Conservation (phyloP, 2,113 vertebrate genomes). For the Alosa alosa region DNA sequence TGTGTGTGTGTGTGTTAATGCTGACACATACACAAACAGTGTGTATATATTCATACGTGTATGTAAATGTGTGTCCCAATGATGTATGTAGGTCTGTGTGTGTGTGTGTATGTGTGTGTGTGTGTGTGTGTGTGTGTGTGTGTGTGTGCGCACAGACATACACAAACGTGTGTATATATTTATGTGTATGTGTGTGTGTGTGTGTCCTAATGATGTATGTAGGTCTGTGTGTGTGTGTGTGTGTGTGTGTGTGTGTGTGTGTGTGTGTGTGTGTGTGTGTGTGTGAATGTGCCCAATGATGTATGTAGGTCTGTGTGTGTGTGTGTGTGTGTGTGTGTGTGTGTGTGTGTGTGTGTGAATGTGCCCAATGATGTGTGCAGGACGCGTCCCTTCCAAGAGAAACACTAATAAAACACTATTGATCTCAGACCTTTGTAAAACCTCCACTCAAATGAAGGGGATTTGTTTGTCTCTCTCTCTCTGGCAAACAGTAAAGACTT, state of each 20-base stretch:
- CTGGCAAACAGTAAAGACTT: background rate
- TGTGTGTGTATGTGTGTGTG: no score
- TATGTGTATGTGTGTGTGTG: no score
- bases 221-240: background rate
- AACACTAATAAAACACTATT: constrained; percentile 8
- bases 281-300: background rate
- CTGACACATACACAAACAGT: no score
- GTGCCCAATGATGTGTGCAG: background rate
- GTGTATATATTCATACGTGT: no score
- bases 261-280: background rate
- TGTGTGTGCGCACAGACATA: no score
- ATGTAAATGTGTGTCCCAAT: no score
- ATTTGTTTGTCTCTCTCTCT: background rate
- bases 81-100: no score
- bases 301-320: background rate
- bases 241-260: no score
- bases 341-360: background rate
- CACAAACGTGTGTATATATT: no score
- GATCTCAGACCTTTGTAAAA: background rate
- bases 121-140: no score
- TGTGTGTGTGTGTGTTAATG: no score
- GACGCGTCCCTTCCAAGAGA: background rate
- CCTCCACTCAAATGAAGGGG: background rate
- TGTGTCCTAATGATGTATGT: background rate
- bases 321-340: background rate